phyloP scores from a whole-genome alignment of 1,140 invertebrate genomes.

The Drosophila melanica region DNA sequence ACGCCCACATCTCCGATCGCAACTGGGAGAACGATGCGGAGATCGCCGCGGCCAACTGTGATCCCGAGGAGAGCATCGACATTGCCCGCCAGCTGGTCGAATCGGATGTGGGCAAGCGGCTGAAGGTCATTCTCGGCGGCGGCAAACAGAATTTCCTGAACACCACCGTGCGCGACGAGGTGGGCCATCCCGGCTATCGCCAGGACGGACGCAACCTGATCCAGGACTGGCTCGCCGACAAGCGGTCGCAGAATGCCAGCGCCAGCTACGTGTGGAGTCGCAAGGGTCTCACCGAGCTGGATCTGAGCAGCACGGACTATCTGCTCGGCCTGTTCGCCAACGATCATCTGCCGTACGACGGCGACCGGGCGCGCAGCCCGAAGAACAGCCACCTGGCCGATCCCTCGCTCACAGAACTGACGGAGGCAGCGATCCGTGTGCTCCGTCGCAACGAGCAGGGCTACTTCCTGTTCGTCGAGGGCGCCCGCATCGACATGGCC shows the following conservation, averaged over 20 bases:
- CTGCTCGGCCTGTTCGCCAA: constrained; percentile 87
- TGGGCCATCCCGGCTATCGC: constrained; percentile 87
- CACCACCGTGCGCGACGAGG: constrained; percentile 87
- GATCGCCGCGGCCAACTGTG: constrained; percentile 70
- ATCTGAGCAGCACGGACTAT: constrained; percentile 88
- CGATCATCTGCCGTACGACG: constrained; percentile 84
- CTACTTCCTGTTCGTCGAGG: constrained; percentile 95
- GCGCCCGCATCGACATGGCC: constrained; percentile 93
- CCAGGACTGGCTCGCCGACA: constrained; percentile 87
- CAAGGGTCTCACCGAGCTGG: constrained; percentile 87
- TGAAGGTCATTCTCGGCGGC: constrained; percentile 89
- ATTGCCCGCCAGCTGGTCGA: constrained; percentile 91
- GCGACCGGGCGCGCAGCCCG: constrained; percentile 84
- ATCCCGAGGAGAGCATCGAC: constrained; percentile 85
- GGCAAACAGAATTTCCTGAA: constrained; percentile 88
- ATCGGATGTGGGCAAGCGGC: constrained; percentile 86
- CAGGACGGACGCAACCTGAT: constrained; percentile 87
- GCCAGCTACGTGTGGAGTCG: constrained; percentile 87
- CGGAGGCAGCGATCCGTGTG: constrained; percentile 91
- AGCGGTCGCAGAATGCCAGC: constrained; percentile 84
- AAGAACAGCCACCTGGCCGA: constrained; percentile 84
- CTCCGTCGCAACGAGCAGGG: constrained; percentile 91
- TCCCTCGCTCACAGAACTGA: constrained; percentile 93
- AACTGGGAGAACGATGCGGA: constrained; percentile 92
- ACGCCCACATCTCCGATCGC: constrained; percentile 90